phyloP scores from a whole-genome alignment of 2,888 invertebrate species.

The Scaptomyza parva region DNA sequence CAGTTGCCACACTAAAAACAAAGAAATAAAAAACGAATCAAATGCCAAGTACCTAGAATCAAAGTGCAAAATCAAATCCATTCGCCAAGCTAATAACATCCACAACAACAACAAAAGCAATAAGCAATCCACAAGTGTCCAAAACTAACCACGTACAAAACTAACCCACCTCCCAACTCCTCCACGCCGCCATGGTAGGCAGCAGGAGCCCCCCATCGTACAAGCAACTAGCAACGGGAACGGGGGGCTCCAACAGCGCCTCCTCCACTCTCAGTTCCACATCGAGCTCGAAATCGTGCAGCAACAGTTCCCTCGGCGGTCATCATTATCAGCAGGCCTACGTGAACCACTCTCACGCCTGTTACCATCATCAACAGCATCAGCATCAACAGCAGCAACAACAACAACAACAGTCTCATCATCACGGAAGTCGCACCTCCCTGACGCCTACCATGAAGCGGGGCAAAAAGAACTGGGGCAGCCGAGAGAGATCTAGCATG shows the following conservation, averaged over 20 bases:
- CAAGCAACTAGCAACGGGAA: slow-evolving; percentile 74
- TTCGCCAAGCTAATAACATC: slow-evolving; percentile 9
- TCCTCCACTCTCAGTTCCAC: slow-evolving; percentile 49
- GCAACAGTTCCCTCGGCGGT: slow-evolving; percentile 50
- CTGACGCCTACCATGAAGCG: slow-evolving; percentile 80
- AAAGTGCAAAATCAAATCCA: slow-evolving; percentile 10
- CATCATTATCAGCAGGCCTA: slow-evolving; percentile 58
- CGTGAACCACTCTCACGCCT: slow-evolving; percentile 60
- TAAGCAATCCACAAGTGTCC: slow-evolving; percentile 44
- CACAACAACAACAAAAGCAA: neutral
- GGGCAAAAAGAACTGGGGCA: slow-evolving; percentile 84
- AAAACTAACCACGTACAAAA: slow-evolving; percentile 32
- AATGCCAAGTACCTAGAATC: slow-evolving; percentile 23
- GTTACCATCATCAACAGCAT: slow-evolving; percentile 67
- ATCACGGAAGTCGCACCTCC: slow-evolving; percentile 56
- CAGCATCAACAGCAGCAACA: slow-evolving; percentile 63
- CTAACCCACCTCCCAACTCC: slow-evolving; percentile 48
- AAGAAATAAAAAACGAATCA: slow-evolving; percentile 9
- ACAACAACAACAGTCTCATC: slow-evolving; percentile 38
- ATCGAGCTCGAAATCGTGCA: slow-evolving; percentile 31
- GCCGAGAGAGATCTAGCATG: slow-evolving; percentile 92
- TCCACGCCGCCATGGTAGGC: slow-evolving; percentile 73
- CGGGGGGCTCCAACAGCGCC: slow-evolving; percentile 82
- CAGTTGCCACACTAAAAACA: slow-evolving; percentile 36
- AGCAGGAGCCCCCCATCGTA: slow-evolving; percentile 83